Conservation (phyloP, 92 coral and sea anemone species). For the Actinostola sp. region DNA sequence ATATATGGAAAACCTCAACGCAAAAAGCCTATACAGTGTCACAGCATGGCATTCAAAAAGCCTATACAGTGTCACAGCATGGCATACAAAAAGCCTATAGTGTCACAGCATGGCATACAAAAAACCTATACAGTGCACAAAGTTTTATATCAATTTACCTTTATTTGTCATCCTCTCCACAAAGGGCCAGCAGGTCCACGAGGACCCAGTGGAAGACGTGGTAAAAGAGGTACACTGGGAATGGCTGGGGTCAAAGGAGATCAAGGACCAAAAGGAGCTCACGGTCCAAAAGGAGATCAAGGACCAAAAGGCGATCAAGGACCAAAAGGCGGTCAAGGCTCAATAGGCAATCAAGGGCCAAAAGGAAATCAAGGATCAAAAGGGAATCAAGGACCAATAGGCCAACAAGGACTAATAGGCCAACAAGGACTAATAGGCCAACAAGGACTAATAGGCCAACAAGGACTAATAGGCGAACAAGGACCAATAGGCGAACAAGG, state of each 20-base stretch:
- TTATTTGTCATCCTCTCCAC: neutral
- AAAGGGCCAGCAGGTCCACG: slow-evolving; percentile 39
- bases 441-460: neutral
- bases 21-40: too few relatives aligned
- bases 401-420: neutral
- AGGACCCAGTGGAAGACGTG: slow-evolving; percentile 57
- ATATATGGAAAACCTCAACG: too few relatives aligned
- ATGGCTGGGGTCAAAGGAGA: slow-evolving; percentile 42
- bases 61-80: too few relatives aligned
- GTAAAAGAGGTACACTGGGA: slow-evolving; percentile 53
- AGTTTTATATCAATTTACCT: neutral
- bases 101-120: too few relatives aligned
- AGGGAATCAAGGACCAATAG: neutral
- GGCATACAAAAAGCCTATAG: too few relatives aligned
- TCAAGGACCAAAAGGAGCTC: slow-evolving; percentile 52
- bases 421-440: neutral
- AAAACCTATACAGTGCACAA: too few relatives aligned
- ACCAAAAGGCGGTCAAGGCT: slow-evolving; percentile 19
- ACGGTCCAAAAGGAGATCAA: slow-evolving; percentile 50
- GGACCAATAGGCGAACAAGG: slow-evolving; percentile 1
- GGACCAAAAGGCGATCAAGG: slow-evolving; percentile 46
- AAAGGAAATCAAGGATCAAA: neutral
- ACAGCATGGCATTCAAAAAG: too few relatives aligned
- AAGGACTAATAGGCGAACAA: neutral
- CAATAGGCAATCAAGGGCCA: slow-evolving; percentile 1